Evolutionary conservation across 1,140 invertebrate species (phyloP), one percentile per base, ranked within the genome.

Genomic region (Dysdera silvatica): DNA sequence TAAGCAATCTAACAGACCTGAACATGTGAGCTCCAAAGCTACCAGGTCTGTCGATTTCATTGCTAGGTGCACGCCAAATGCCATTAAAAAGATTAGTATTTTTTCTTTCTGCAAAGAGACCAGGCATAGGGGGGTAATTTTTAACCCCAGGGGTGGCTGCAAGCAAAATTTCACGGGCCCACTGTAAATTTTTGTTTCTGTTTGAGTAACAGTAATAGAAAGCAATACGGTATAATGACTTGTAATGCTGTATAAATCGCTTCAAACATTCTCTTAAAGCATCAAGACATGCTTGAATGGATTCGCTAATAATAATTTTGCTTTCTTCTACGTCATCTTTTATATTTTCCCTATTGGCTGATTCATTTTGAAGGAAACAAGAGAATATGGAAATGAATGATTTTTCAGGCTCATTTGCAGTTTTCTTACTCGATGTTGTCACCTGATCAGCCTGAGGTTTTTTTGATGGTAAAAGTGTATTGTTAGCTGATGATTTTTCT

Each of bases 21-120:
- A 85, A 89, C 85, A 96, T 90, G 71, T 96, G 91, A 33, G 87
- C 85, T 7, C 89, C 85, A 76, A 98, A 92, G 71, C 89, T 89
- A 14, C 93, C 93, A 2, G 89, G 85, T 43, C 93, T 80, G 71
- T 96, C 93, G 32, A 96, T 87, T 78, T 98, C 94, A 58, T 83
- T 82, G 23, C 85, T 82, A 4, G 90, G 91, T 71, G 94, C 91
- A 64, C 89, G 81, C 93, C 93, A 96, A 58, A 95, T 85, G 56
- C 90, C 90, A 78, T 93, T 91, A 71, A 95, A 97, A 70, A 96
- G 91, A 74, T 95, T 94, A 10, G 80, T 85, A 33, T 79, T 80
- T 76, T 87, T 95, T 55, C 88, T 81, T 56, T 94, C 90, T 49
- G 82, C 81, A 75, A 95, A 96, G 3, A 97, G 77, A 16, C 91